Evolutionary conservation across 2,888 invertebrate species (phyloP).

Genomic region (Hemistola chrysoprasaria): DNA sequence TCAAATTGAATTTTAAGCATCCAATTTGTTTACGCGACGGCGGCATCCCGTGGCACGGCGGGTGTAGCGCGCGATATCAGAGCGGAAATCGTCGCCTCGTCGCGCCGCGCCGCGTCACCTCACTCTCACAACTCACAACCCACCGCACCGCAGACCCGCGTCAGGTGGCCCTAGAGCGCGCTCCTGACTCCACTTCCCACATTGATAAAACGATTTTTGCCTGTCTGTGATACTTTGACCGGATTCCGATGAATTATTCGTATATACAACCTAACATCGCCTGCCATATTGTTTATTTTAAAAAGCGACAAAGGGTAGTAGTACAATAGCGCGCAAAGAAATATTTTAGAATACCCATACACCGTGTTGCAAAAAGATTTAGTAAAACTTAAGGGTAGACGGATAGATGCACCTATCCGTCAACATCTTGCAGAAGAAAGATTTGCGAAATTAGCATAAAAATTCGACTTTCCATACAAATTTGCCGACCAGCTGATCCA

Average conservation of each 20-base stretch:
- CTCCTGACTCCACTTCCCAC: constrained; percentile 49
- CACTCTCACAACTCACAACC: constrained; percentile 3
- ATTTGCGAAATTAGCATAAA: too few species aligned
- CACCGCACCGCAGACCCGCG: constrained; percentile 25
- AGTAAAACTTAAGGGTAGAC: too few species aligned
- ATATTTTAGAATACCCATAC: too few species aligned
- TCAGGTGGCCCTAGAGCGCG: constrained; percentile 29
- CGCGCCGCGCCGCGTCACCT: constrained; percentile 25
- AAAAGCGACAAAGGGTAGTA: too few species aligned
- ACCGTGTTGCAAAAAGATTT: too few species aligned
- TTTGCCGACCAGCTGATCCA: too few species aligned
- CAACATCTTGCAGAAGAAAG: too few species aligned
- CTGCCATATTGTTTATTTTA: constrained; percentile 22
- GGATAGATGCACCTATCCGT: too few species aligned
- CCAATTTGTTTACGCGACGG: constrained; percentile 77
- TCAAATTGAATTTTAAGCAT: constrained; percentile 82
- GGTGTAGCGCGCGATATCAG: constrained; percentile 41
- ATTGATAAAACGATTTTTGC: constrained; percentile 72
- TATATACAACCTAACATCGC: constrained; percentile 33
- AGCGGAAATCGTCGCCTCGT: constrained; percentile 36
- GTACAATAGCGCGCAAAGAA: too few species aligned
- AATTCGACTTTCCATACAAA: too few species aligned
- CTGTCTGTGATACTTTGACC: constrained; percentile 46
- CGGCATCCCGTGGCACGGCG: constrained; percentile 38
- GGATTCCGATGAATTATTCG: constrained; percentile 68